Evolutionary conservation across 2,113 vertebrate species (phyloP).

Genomic region (Ophthalmolycus amberensis): DNA sequence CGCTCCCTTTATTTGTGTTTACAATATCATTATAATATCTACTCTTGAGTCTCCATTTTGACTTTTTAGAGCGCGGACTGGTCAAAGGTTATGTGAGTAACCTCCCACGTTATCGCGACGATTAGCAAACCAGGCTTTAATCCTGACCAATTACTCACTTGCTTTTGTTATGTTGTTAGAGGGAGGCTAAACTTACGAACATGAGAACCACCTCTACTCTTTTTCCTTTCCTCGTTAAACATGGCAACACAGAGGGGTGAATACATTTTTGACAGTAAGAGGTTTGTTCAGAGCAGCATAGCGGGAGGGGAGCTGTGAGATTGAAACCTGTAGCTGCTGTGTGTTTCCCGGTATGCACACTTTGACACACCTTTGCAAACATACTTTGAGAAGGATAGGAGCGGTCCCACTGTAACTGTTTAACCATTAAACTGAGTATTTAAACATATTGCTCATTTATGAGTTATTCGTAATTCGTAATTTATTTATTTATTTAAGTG

Average conservation of each 20-base stretch:
- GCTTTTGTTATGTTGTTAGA: background rate
- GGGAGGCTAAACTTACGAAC: background rate
- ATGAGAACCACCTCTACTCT: background rate
- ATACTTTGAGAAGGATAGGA: background rate
- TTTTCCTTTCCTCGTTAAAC: background rate
- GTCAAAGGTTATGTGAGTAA: constrained; percentile 8
- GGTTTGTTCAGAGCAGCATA: background rate
- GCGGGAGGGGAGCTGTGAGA: background rate
- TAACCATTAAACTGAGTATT: constrained; percentile 17
- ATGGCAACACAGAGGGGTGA: background rate
- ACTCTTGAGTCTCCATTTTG: background rate
- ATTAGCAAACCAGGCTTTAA: background rate
- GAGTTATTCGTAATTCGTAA: background rate
- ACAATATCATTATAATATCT: background rate
- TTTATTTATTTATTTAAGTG: background rate
- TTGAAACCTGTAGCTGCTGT: background rate
- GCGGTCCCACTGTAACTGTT: background rate
- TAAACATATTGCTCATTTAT: background rate
- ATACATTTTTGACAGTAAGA: background rate
- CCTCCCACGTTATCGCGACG: background rate
- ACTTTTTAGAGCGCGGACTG: background rate
- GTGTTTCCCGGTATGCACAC: background rate
- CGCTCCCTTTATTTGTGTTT: background rate
- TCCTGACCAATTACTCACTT: background rate
- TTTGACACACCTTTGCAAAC: constrained; percentile 44